Evolutionary conservation across 1,140 invertebrate genomes (phyloP), one percentile per base, ranked within the genome.

Genomic region (Neuroterus valhalla): DNA sequence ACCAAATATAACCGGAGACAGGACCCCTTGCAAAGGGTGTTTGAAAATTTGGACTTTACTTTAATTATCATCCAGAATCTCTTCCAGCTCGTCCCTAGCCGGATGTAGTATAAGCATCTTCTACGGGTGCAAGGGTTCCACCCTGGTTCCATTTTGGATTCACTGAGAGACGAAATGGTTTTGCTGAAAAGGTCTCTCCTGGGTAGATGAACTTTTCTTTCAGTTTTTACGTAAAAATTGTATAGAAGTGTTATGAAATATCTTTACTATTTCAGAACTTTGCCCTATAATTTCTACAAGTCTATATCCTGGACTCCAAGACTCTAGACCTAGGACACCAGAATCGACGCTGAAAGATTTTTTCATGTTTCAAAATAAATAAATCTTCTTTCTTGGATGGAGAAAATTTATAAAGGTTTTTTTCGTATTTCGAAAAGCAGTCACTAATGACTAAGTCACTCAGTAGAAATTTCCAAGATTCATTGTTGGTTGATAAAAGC

Each of bases 1-100:
- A 88, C 88, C 87, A 88, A 89, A 88, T 79, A 88, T 88, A 89
- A 88, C 83, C 80, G 70, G 75, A 80, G 81, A 81, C 81, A 79
- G 86, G 86, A 87, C 87, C 88, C 87, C 87, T 88, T 87, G 86
- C 86, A 81, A 87, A 88, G 87, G 88, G 87, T 88, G 86, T 85
- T 86, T 83, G 75, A 74, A 71, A 84, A 77, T 82, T 77, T 87
- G 84, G 85, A 85, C 81, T 80, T 81, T 84, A 81, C 78, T 78
- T 72, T 74, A 79, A 69, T 46, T 68, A 66, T 79, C 55, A 62
- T 62, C 26, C 26, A 62, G 23, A 23, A 31, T 62, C 21, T 26
- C 21, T 52, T 23, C 8, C 50, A 52, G 23, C 23, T 55, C 52
- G 23, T 23, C 52, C 52, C 52, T 26, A 0, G 52, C 21, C 21